These are phyloP conservation scores for Gallinago stenura DNA, from an alignment of 2,797 vertebrate species.

Conservation along the genomic window DNA sequence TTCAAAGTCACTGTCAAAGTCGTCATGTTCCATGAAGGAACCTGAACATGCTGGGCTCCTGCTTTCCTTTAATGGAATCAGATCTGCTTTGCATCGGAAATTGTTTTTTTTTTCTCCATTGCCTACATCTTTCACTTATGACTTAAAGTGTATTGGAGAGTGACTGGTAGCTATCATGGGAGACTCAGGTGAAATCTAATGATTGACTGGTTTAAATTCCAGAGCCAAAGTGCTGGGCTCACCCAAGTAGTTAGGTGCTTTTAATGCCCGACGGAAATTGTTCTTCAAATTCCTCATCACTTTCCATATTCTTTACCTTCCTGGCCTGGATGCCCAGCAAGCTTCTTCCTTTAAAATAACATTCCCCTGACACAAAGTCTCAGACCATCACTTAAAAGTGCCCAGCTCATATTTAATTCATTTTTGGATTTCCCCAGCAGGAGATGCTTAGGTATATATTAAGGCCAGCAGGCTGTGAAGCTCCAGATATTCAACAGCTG, in stretches of 20 bases:
- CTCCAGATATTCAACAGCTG: background rate
- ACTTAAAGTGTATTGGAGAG: background rate
- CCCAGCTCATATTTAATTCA: constrained; percentile 29
- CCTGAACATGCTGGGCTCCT: background rate
- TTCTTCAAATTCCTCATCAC: background rate
- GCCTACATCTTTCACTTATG: background rate
- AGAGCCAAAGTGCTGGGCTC: background rate
- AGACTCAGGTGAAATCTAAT: background rate
- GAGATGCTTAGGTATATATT: background rate
- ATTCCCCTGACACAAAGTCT: background rate
- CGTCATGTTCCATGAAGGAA: background rate
- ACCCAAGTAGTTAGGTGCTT: background rate
- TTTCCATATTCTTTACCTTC: background rate
- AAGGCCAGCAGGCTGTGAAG: background rate
- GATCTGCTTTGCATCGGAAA: background rate
- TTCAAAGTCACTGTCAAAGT: constrained; percentile 40
- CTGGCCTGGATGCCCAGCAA: background rate
- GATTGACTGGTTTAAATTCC: background rate
- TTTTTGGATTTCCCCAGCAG: background rate
- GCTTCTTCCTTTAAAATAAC: background rate
- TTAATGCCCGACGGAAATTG: background rate
- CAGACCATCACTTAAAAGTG: background rate
- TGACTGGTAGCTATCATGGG: background rate
- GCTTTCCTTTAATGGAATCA: background rate
- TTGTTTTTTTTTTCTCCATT: background rate